Conservation (phyloP, 2,113 vertebrate species). For the Prinia subflava region DNA sequence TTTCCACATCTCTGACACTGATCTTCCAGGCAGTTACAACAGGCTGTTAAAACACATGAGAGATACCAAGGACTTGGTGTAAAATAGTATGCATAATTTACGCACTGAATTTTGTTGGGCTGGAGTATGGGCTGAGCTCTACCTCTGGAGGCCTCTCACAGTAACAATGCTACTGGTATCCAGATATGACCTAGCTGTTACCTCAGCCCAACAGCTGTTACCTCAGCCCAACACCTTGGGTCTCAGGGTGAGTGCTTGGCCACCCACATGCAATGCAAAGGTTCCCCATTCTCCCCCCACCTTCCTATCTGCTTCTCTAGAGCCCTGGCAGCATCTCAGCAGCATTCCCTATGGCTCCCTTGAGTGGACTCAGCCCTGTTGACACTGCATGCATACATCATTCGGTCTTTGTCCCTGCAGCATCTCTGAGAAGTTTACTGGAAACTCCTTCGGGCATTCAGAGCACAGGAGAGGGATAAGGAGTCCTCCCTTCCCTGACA, state of each 20-base stretch:
- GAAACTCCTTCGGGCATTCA: not conserved
- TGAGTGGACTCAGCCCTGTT: accelerated
- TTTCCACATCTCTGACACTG: not conserved
- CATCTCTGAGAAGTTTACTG: not conserved
- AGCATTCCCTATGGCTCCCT: not conserved
- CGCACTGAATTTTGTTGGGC: not conserved
- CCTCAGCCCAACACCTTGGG: not conserved
- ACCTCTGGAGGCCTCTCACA: not conserved
- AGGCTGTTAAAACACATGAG: not conserved
- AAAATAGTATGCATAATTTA: not conserved
- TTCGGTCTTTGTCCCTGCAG: not conserved
- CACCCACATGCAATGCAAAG: accelerated
- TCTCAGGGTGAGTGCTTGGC: not conserved
- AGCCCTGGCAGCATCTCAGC: not conserved
- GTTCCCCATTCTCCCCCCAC: not conserved
- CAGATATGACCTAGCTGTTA: not conserved
- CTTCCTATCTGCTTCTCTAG: not conserved
- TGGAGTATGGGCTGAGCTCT: not conserved
- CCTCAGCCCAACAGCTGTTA: not conserved
- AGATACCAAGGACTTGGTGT: not conserved
- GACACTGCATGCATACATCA: no score
- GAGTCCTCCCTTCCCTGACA: not conserved
- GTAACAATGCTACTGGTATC: not conserved
- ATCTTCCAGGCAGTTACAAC: not conserved
- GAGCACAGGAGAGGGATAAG: not conserved